These are phyloP conservation scores for Epinotia brunnichana DNA, from an alignment of 2,888 invertebrate species.

Conservation along the genomic window DNA sequence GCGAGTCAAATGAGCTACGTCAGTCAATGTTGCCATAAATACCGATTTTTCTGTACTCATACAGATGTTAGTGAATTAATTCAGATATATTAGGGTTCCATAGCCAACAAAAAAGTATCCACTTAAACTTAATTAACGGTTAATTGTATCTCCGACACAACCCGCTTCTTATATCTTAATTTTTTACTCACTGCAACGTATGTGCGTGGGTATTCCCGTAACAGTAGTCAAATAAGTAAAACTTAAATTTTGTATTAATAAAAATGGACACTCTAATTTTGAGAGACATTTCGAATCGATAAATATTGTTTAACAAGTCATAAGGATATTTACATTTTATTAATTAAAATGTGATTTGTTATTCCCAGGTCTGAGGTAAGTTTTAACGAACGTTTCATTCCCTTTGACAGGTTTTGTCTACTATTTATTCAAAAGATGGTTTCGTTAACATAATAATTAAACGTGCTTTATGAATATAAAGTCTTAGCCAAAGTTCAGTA, in stretches of 20 bases:
- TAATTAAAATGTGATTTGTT: conserved; percentile 39
- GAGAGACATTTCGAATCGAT: neutral
- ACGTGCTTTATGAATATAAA: conserved; percentile 82
- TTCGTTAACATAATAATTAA: conserved; percentile 84
- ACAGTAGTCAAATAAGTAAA: neutral
- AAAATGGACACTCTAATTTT: neutral
- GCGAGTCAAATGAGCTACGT: too few relatives aligned
- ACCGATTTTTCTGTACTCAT: too few relatives aligned
- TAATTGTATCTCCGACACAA: too few relatives aligned
- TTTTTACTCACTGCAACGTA: neutral
- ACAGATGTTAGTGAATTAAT: too few relatives aligned
- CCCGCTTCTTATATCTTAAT: too few relatives aligned
- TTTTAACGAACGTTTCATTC: conserved; percentile 73
- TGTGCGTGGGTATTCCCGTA: neutral
- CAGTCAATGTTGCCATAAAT: too few relatives aligned
- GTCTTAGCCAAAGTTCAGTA: conserved; percentile 75
- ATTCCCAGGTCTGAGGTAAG: conserved; percentile 33
- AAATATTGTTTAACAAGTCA: conserved; percentile 14
- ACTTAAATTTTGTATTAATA: neutral
- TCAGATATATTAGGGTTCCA: too few relatives aligned
- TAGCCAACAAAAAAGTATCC: too few relatives aligned
- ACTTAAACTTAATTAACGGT: too few relatives aligned
- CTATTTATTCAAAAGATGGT: conserved; percentile 82
- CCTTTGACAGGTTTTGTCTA: conserved; percentile 75
- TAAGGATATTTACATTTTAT: conserved; percentile 32